phyloP scores from a whole-genome alignment of 2,888 invertebrate genomes.

The Deroplatys truncata region DNA sequence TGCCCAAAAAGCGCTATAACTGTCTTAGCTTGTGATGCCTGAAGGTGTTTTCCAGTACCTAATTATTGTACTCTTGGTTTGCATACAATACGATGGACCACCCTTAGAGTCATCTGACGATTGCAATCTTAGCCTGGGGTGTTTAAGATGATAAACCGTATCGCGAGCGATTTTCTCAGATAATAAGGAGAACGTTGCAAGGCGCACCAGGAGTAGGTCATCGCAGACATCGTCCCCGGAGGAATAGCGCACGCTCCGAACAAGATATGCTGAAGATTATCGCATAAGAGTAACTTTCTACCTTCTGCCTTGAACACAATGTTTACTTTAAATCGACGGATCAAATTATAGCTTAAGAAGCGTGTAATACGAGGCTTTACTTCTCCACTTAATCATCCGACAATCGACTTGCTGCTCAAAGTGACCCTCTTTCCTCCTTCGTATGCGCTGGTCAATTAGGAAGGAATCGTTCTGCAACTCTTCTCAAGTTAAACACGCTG shows the following conservation, averaged over 20 bases:
- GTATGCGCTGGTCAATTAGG: neutral
- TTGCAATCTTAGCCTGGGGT: neutral
- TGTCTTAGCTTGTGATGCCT: no score
- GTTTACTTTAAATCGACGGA: neutral
- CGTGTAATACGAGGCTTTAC: neutral
- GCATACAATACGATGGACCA: no score
- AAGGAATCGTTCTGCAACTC: neutral
- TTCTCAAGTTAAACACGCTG: neutral
- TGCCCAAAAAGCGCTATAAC: no score
- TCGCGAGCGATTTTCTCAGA: neutral
- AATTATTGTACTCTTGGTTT: no score
- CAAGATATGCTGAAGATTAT: neutral
- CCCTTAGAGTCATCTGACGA: no score
- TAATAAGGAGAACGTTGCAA: neutral
- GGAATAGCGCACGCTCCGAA: neutral
- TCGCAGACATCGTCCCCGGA: neutral
- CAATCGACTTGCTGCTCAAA: no score
- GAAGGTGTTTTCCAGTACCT: no score
- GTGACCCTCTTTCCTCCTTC: neutral
- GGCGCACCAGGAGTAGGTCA: neutral
- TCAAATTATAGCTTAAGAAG: neutral
- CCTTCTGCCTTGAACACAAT: neutral
- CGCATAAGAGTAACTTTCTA: neutral
- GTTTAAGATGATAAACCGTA: neutral
- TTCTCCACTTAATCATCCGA: neutral